These are phyloP conservation scores for Himantopus leucocephalus DNA, from an alignment of 2,113 vertebrate genomes.

Conservation along the genomic window DNA sequence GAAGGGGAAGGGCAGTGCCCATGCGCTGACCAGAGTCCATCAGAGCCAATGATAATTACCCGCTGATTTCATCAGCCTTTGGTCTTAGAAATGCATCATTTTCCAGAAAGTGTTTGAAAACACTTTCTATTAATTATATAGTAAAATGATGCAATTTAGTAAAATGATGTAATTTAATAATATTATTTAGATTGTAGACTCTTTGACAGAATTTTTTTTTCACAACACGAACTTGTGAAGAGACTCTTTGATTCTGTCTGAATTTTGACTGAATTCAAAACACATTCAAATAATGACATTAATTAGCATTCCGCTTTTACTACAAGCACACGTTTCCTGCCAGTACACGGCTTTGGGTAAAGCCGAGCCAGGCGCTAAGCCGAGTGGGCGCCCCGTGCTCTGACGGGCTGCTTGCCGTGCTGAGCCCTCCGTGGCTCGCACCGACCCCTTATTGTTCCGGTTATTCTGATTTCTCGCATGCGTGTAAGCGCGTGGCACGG, in stretches of 20 bases:
- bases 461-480: neutral
- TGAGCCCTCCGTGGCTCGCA: neutral
- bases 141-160: slow-evolving; percentile 52
- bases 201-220: neutral
- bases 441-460: neutral
- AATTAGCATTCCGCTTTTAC: neutral
- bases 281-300: neutral
- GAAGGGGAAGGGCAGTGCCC: neutral
- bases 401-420: neutral
- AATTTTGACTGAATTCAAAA: slow-evolving; percentile 21
- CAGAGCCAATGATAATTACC: slow-evolving; percentile 8
- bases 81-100: slow-evolving; percentile 21
- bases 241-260: slow-evolving; percentile 10
- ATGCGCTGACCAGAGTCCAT: neutral
- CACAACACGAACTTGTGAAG: neutral
- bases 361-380: neutral
- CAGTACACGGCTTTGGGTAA: neutral
- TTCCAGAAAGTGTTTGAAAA: slow-evolving; percentile 34
- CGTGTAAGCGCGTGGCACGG: accelerated
- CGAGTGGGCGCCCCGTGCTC: neutral
- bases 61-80: slow-evolving; percentile 32
- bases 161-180: slow-evolving; percentile 13
- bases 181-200: neutral
- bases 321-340: neutral
- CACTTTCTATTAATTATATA: slow-evolving; percentile 40